Evolutionary conservation across 2,888 invertebrate genomes (phyloP).

Genomic region (Agrenia bidenticulata): DNA sequence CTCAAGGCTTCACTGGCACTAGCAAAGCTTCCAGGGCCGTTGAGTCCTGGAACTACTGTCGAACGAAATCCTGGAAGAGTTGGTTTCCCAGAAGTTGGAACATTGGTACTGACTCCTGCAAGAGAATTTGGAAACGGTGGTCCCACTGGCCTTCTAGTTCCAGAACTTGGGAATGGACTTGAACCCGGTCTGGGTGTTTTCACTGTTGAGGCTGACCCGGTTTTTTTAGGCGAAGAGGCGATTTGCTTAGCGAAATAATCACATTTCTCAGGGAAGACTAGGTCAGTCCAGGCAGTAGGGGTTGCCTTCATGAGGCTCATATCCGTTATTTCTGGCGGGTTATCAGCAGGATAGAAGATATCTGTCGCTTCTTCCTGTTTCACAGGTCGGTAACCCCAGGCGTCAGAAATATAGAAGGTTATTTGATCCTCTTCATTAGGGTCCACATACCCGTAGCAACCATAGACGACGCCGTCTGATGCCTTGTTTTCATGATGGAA

Average conservation of each 20-base stretch:
- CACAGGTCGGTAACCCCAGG: slow-evolving; percentile 74
- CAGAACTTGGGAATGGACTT: neutral
- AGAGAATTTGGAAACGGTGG: too few relatives aligned
- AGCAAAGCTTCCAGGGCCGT: too few relatives aligned
- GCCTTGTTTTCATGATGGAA: slow-evolving; percentile 77
- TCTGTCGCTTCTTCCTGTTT: slow-evolving; percentile 69
- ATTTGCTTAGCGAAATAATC: slow-evolving; percentile 53
- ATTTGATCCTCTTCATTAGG: slow-evolving; percentile 67
- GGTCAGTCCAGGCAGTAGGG: slow-evolving; percentile 66
- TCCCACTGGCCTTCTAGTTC: too few relatives aligned
- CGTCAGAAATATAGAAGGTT: slow-evolving; percentile 71
- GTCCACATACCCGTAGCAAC: slow-evolving; percentile 76
- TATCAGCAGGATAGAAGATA: slow-evolving; percentile 61
- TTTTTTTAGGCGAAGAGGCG: slow-evolving; percentile 16
- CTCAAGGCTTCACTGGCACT: neutral
- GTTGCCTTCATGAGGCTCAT: slow-evolving; percentile 58
- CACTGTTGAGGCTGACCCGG: neutral
- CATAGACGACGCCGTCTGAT: slow-evolving; percentile 75
- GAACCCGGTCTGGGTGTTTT: neutral
- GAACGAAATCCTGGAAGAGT: too few relatives aligned
- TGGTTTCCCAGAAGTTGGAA: too few relatives aligned
- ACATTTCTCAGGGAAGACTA: slow-evolving; percentile 73
- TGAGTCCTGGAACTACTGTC: too few relatives aligned
- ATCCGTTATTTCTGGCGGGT: slow-evolving; percentile 47
- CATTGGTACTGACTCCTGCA: too few relatives aligned